These are phyloP conservation scores for Hydropotes inermis DNA, from an alignment of 2,113 vertebrate species.

Conservation along the genomic window DNA sequence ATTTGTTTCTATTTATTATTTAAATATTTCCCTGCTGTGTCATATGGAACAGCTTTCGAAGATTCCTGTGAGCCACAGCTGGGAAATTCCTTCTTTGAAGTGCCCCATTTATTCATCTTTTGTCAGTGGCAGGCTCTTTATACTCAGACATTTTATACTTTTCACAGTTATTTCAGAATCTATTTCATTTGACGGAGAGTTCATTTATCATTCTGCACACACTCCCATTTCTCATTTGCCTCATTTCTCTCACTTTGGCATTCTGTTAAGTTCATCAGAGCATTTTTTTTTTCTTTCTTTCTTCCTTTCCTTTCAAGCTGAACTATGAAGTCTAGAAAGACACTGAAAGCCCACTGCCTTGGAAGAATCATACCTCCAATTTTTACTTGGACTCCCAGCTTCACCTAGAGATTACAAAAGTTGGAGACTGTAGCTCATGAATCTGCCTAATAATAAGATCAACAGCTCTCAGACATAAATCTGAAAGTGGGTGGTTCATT, in stretches of 20 bases:
- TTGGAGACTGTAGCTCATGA: background rate
- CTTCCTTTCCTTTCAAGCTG: background rate
- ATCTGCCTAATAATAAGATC: background rate
- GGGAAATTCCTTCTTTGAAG: conserved; percentile 73
- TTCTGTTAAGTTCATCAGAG: conserved; percentile 58
- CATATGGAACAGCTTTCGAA: conserved; percentile 75
- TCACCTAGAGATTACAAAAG: background rate
- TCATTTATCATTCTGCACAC: conserved; percentile 60
- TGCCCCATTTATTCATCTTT: conserved; percentile 66
- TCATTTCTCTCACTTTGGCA: conserved; percentile 2
- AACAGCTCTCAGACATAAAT: background rate
- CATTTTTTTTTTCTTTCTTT: background rate
- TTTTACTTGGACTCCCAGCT: background rate
- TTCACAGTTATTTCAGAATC: conserved; percentile 70
- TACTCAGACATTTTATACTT: conserved; percentile 64
- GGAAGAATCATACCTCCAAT: background rate
- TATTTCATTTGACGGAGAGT: conserved; percentile 48
- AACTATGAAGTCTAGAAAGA: background rate
- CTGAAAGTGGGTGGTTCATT: background rate
- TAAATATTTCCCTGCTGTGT: conserved; percentile 45
- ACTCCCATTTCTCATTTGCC: background rate
- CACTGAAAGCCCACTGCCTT: background rate
- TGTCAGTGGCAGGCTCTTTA: conserved; percentile 62
- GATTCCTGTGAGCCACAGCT: conserved; percentile 58
- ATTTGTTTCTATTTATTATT: conserved; percentile 67